Base-by-base conservation (phyloP, 2,113 vertebrate species). In the Gymnorhina tibicen region DNA sequence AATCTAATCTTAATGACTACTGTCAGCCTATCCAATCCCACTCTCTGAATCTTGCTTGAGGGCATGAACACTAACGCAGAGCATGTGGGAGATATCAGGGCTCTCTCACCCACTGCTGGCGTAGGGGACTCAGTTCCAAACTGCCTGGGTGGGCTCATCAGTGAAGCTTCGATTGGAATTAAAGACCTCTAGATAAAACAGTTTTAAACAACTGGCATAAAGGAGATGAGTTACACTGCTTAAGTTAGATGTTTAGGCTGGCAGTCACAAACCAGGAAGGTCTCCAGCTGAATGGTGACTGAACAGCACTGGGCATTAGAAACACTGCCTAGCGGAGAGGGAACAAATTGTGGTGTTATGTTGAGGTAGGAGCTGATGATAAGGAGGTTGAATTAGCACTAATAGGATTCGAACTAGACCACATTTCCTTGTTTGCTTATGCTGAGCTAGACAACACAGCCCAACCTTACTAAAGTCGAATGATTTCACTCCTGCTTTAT, bases 91-190 rank as follows among this genome's bases (percentile, higher is more conserved):
- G 35, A 58, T n/a, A 49, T 77, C 68, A 84, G 42, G 39, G 33
- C 68, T 87, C 89, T 91, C 59, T 89, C 60, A 55, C 42, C n/a
- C 93, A 26, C 53, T 91, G 76, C 63, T 77, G 78, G 46, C 4
- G 0, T 2, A 2, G 24, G 30, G 50, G 10, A 50, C 35, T 67
- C 5, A 0, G 18, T 75, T 97, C 80, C 89, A 91, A 78, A 82
- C 89, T 55, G 60, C 84, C 73, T 95, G 91, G 87, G 91, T 96
- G 96, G 96, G 84, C 91, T 87, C 84, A 58, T 53, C 76, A 77
- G n/a, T n/a, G 42, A 62, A 93, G 68, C 20, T 42, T 92, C 6
- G 0, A 30, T 19, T 89, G 27, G 73, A 84, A 85, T 67, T 70
- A 91, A 81, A 73, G 28, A 70, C n/a, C 16, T 87, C 84, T 59